These are phyloP conservation scores for Oligia latruncula DNA, from an alignment of 2,888 invertebrate genomes.

Conservation along the genomic window DNA sequence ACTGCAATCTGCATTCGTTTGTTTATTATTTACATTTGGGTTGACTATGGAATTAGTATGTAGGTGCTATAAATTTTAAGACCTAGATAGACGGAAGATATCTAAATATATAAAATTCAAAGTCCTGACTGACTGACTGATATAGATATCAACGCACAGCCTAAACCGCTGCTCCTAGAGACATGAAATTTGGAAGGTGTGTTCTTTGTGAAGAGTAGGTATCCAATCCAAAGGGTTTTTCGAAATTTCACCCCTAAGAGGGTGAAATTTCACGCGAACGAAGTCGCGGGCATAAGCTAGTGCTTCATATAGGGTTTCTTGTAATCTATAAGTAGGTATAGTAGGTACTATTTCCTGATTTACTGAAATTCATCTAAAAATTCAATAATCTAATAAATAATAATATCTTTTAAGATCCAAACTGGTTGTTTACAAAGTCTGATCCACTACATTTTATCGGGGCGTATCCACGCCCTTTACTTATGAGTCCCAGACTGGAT, in stretches of 20 bases:
- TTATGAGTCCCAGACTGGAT: background rate
- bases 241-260: too few species aligned
- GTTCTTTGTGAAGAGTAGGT: too few species aligned
- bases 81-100: background rate
- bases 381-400: background rate
- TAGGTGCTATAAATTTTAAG: background rate
- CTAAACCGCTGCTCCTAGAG: too few species aligned
- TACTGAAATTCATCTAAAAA: background rate
- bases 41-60: background rate
- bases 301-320: background rate
- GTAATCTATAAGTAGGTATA: background rate
- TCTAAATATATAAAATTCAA: too few species aligned
- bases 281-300: too few species aligned
- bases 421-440: background rate
- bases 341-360: background rate
- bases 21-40: conserved; percentile 1
- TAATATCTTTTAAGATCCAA: background rate
- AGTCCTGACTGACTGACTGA: too few species aligned
- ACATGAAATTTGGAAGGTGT: too few species aligned
- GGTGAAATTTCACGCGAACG: too few species aligned
- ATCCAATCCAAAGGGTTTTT: too few species aligned
- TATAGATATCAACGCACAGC: too few species aligned
- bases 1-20: background rate
- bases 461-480: too few species aligned
- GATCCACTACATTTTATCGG: background rate